Base-by-base conservation (phyloP, 2,797 vertebrate genomes). In the Sparus aurata region DNA sequence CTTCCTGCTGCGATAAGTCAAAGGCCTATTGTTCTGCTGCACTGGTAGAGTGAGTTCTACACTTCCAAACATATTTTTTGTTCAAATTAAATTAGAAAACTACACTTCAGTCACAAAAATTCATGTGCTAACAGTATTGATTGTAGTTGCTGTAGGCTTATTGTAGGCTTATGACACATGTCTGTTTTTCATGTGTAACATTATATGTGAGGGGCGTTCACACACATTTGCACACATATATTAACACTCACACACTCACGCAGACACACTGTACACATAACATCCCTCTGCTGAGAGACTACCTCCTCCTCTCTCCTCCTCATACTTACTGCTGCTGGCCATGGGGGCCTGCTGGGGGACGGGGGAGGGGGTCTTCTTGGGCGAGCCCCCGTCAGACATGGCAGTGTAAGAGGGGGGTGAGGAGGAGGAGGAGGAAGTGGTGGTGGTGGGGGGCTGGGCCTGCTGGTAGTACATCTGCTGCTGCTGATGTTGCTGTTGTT, bases 241-340 rank as follows among this genome's bases (percentile, higher is more conserved):
- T 20, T 72, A 34, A 79, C 63, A 75, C 54, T 68, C 5, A 20
- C 49, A 55, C 49, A 72, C 58, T 50, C 15, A 47, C 30, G 61
- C 43, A 74, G 59, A 79, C 16, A 70, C 58, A 77, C 38, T 25
- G 23, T 53, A 71, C 62, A 86, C 67, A 69, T 52, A 74, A 78
- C 68, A 67, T 79, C 80, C 78, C 71, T 85, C 73, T 87, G 74
- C 54, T 84, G 81, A 90, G 87, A 87, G 60, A 89, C 82, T 80
- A 81, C 85, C 83, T 91, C 90, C 87, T 91, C 85, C 84, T 83
- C 81, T 83, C 72, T 92, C 83, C 92, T 89, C 92, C 83, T 92
- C 89, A 95, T 97, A 98, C 97, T 98, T 97, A 98, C 97, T 96
- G 94, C 95, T 95, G 93, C 90, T 94, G 94, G 94, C 91, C 92